Conservation (phyloP, 2,113 vertebrate species). For the Oostethus manadensis region DNA sequence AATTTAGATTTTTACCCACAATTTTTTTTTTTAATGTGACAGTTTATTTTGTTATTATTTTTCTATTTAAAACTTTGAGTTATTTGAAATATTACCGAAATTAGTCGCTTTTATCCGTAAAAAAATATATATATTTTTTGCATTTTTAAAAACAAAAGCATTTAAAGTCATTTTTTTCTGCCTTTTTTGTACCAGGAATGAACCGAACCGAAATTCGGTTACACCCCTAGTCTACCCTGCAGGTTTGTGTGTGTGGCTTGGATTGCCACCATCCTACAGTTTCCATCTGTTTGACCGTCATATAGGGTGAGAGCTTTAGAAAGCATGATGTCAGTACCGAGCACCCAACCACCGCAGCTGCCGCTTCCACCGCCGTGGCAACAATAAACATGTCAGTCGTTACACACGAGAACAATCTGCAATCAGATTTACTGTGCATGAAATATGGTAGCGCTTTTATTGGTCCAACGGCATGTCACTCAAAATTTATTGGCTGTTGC, state of each 20-base stretch:
- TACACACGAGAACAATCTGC: conserved; percentile 89
- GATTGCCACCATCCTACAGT: conserved; percentile 48
- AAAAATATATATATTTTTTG: no score
- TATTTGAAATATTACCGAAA: no score
- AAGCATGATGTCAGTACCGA: conserved; percentile 78
- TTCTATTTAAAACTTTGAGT: no score
- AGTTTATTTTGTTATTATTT: no score
- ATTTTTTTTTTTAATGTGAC: no score
- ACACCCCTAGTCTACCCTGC: conserved; percentile 12
- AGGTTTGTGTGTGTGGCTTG: conserved; percentile 25
- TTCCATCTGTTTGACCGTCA: conserved; percentile 67
- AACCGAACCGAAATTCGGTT: no score
- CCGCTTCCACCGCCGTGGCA: conserved; percentile 80
- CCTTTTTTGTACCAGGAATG: no score
- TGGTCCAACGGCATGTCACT: conserved; percentile 97
- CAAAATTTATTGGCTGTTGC: conserved; percentile 93
- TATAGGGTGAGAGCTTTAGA: conserved; percentile 45
- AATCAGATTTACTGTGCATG: conserved; percentile 99
- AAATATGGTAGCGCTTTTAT: conserved; percentile 98
- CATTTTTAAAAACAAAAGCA: no score
- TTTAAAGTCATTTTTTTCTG: no score
- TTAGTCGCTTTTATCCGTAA: no score
- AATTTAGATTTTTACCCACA: no score
- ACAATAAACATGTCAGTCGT: conserved; percentile 95
- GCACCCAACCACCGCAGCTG: conserved; percentile 69